phyloP scores from a whole-genome alignment of 2,888 invertebrate genomes.

The Drosophila cyrtoloma region DNA sequence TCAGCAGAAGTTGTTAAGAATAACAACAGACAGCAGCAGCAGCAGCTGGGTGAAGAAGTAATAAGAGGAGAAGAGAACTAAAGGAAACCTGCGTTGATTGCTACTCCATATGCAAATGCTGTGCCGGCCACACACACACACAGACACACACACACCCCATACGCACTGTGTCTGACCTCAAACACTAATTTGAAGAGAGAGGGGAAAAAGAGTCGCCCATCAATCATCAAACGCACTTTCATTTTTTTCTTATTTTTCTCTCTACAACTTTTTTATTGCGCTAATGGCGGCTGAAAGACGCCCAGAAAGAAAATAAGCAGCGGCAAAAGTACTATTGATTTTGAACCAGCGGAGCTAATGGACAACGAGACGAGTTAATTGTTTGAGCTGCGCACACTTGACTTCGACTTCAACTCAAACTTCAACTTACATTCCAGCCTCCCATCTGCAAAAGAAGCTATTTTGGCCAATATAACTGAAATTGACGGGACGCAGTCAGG shows the following conservation, averaged over 20 bases:
- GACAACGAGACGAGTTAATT: slow-evolving; percentile 75
- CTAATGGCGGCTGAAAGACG: slow-evolving; percentile 39
- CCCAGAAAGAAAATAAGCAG: slow-evolving; percentile 22
- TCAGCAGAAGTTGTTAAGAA: slow-evolving; percentile 80
- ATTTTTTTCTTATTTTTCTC: slow-evolving; percentile 50
- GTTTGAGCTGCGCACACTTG: slow-evolving; percentile 71
- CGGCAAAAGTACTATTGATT: slow-evolving; percentile 73
- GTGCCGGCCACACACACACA: slow-evolving; percentile 25
- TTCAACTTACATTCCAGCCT: slow-evolving; percentile 4
- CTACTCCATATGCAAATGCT: slow-evolving; percentile 64
- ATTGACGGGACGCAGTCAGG: slow-evolving; percentile 57
- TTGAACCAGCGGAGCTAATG: slow-evolving; percentile 66
- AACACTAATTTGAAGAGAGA: slow-evolving; percentile 49
- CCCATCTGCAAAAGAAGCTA: slow-evolving; percentile 55
- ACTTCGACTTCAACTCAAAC: slow-evolving; percentile 32
- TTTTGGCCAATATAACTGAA: slow-evolving; percentile 71
- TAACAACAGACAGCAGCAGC: slow-evolving; percentile 24
- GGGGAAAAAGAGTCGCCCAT: slow-evolving; percentile 53
- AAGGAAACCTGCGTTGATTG: slow-evolving; percentile 49
- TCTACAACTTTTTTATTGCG: slow-evolving; percentile 16
- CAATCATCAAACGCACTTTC: slow-evolving; percentile 76
- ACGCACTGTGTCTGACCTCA: slow-evolving; percentile 62
- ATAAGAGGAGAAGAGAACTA: neutral
- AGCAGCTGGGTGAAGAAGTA: slow-evolving; percentile 17
- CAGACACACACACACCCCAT: slow-evolving; percentile 13